These are phyloP conservation scores for Takifugu ocellatus DNA, from an alignment of 2,797 vertebrate species.

Conservation along the genomic window DNA sequence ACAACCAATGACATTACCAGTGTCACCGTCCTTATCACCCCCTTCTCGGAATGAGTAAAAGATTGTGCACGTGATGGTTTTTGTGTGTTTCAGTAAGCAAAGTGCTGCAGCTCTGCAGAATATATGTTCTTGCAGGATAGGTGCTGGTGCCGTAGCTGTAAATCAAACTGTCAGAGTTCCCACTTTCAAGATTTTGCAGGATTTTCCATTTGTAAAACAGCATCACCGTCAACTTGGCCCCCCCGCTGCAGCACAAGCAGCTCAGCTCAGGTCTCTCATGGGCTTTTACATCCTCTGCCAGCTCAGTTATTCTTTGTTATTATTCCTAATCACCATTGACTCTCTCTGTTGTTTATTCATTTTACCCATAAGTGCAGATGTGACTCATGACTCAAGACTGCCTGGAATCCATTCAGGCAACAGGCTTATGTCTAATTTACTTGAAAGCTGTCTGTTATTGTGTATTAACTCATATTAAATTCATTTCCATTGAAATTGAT, in stretches of 20 bases:
- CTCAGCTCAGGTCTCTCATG: conserved; percentile 48
- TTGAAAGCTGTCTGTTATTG: neutral
- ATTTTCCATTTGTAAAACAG: conserved; percentile 26
- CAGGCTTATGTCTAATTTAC: neutral
- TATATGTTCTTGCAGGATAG: conserved; percentile 53
- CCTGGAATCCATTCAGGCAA: neutral
- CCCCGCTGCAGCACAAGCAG: conserved; percentile 22
- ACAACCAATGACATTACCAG: conserved; percentile 2
- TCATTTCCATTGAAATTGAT: neutral
- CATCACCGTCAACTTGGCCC: conserved; percentile 2
- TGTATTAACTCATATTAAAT: too few relatives aligned
- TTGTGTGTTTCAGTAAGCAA: conserved; percentile 45
- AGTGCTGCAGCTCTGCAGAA: conserved; percentile 34
- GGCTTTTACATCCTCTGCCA: conserved; percentile 27
- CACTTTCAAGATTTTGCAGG: conserved; percentile 20
- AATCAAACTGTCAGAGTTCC: conserved; percentile 56
- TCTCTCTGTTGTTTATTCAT: conserved; percentile 23
- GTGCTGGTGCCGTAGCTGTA: conserved; percentile 53
- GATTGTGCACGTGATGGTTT: conserved; percentile 19
- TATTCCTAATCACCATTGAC: conserved; percentile 40
- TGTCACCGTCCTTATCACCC: conserved; percentile 33
- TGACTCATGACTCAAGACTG: neutral
- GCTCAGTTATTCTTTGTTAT: conserved; percentile 40
- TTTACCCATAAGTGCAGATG: conserved; percentile 10
- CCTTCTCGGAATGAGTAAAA: conserved; percentile 11